Conservation (phyloP, 2,888 invertebrate species). For the Brachycybe producta region DNA sequence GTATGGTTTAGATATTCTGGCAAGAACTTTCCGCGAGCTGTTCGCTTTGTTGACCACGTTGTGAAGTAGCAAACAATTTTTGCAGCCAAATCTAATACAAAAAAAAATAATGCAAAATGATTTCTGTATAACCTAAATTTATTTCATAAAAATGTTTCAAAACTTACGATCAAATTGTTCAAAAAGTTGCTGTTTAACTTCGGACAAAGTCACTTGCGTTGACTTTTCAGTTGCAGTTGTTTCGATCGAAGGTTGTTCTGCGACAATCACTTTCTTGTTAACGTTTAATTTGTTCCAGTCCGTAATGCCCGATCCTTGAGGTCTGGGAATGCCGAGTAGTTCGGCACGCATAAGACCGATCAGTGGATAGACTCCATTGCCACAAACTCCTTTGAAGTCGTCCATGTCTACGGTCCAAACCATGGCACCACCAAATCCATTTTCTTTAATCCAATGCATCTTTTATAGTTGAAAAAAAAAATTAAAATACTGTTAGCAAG, state of each 20-base stretch:
- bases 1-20: conserved; percentile 78
- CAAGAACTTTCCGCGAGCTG: conserved; percentile 71
- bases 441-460: conserved; percentile 81
- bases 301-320: conserved; percentile 50
- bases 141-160: conserved; percentile 1
- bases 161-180: conserved; percentile 10
- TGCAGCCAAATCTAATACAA: conserved; percentile 21
- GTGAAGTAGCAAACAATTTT: conserved; percentile 88
- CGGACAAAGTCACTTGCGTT: conserved; percentile 5
- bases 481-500: conserved; percentile 4
- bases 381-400: conserved; percentile 71
- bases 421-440: conserved; percentile 83
- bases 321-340: conserved; percentile 66
- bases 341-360: conserved; percentile 87
- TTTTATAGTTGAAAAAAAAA: conserved; percentile 19
- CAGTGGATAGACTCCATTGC: conserved; percentile 73
- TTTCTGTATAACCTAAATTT: no score
- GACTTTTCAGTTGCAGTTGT: conserved; percentile 53
- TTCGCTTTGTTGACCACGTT: conserved; percentile 88
- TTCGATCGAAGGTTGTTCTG: neutral
- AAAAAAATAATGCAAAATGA: no score
- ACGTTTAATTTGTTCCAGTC: conserved; percentile 67
- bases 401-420: conserved; percentile 94
- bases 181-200: conserved; percentile 10
- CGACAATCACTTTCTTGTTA: conserved; percentile 1